Base-by-base conservation (phyloP, 2,888 invertebrate species). In the Lagria hirta region DNA sequence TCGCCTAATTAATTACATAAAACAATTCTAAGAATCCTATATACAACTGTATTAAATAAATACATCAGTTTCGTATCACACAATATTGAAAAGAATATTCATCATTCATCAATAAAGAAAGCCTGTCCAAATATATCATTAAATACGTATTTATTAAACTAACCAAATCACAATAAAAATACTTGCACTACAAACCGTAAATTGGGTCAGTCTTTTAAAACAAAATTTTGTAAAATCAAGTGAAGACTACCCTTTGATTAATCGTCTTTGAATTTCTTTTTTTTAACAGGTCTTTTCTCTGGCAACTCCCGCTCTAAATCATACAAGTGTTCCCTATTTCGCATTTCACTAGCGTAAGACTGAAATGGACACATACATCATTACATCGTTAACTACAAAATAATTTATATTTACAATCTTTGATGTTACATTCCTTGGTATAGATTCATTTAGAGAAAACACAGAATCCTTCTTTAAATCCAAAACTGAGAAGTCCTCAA, bases 391-490 rank as follows among this genome's bases (percentile, higher is more conserved):
- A 24, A 24, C 5, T 24, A 18, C 29, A 20, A 10, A 23, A 15
- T n/a, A n/a, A n/a, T n/a, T n/a, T n/a, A n/a, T 12, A 73, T 73
- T 73, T 67, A 75, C 75, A 71, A 75, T 55, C 58, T 74, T 74
- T 42, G 58, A 36, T 27, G 69, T 66, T 35, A 82, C 75, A 67
- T 73, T 73, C 64, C 77, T 78, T 34, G 81, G 81, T 53, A 81
- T 64, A 37, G 75, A 72, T 62, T 81, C 80, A 29, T 71, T 68
- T 22, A 75, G 63, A 47, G 73, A 68, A 66, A 76, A 81, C 24
- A 82, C 71, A 48, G 76, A 72, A 35, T 76, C 74, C 30, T 79
- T 69, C 37, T 73, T 72, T 45, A 79, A 63, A 26, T 67, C 71
- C 36, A 72, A 59, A 33, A 69, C 68, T 15, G 77, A 72, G 4